Conservation (phyloP, 2,888 invertebrate genomes). For the Prenolepis imparis region DNA sequence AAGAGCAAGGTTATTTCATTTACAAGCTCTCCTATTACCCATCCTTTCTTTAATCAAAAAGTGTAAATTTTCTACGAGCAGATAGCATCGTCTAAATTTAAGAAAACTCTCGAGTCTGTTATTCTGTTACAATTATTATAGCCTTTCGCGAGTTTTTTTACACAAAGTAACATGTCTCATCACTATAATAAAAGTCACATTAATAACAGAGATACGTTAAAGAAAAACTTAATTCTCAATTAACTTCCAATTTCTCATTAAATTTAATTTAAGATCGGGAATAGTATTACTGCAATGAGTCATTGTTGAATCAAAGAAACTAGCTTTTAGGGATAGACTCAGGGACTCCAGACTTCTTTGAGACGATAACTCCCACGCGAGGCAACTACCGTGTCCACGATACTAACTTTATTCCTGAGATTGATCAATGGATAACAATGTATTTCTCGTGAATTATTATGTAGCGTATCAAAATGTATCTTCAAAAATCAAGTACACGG, state of each 20-base stretch:
- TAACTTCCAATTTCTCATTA: not conserved
- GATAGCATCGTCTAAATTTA: conserved; percentile 2
- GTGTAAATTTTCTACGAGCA: not conserved
- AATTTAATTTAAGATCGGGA: conserved; percentile 1
- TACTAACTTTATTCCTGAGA: conserved; percentile 59
- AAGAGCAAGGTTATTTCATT: conserved; percentile 27
- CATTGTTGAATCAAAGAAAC: conserved; percentile 35
- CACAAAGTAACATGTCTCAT: not conserved
- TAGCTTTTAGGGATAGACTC: conserved; percentile 58
- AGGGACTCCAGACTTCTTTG: conserved; percentile 74
- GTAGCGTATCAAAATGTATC: not conserved
- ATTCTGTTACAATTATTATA: conserved; percentile 6
- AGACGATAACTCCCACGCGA: conserved; percentile 80
- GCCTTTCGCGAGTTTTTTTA: not conserved
- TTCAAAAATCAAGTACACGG: not conserved
- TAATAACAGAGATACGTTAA: not conserved
- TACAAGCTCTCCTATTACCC: conserved; percentile 20
- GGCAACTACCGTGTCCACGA: conserved; percentile 78
- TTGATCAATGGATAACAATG: conserved; percentile 73
- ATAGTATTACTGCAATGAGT: conserved; percentile 28
- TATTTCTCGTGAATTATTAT: conserved; percentile 45
- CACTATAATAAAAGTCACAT: not conserved
- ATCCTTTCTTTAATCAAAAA: conserved; percentile 34
- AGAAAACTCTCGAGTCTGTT: not conserved
- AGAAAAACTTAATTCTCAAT: not conserved